Evolutionary conservation across 2,797 vertebrate species (phyloP).

Genomic region (Acanthiza pusilla): DNA sequence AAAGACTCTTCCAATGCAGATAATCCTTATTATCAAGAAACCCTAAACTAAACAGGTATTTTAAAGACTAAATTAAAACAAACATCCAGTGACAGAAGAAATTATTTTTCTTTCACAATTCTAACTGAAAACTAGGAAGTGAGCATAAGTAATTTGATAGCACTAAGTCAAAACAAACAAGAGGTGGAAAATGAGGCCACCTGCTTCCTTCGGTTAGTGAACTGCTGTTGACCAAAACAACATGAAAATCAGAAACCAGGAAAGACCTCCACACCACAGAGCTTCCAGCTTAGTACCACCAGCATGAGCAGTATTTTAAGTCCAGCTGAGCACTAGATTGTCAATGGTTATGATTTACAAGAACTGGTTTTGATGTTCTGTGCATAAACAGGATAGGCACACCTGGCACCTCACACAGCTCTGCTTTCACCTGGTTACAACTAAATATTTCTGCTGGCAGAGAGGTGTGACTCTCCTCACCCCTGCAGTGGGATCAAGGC

Average conservation of each 20-base stretch:
- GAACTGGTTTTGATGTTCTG: rapidly evolving
- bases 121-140: not conserved
- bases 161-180: not conserved
- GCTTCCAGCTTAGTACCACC: not conserved
- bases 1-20: not conserved
- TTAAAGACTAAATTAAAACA: not conserved
- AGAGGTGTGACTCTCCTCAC: not conserved
- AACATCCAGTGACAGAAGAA: not conserved
- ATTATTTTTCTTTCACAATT: not conserved
- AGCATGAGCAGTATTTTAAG: not conserved
- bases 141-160: not conserved
- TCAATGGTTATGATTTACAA: not conserved
- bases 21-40: not conserved
- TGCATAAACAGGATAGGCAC: rapidly evolving
- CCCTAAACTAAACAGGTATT: not conserved
- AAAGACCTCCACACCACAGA: not conserved
- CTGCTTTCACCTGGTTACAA: not conserved
- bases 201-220: not conserved
- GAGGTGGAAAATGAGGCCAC: not conserved
- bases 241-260: not conserved
- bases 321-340: not conserved
- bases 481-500: rapidly evolving
- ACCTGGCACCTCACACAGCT: not conserved
- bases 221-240: not conserved
- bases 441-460: not conserved